phyloP scores from a whole-genome alignment of 2,888 invertebrate genomes.

The Cephus pulcher region DNA sequence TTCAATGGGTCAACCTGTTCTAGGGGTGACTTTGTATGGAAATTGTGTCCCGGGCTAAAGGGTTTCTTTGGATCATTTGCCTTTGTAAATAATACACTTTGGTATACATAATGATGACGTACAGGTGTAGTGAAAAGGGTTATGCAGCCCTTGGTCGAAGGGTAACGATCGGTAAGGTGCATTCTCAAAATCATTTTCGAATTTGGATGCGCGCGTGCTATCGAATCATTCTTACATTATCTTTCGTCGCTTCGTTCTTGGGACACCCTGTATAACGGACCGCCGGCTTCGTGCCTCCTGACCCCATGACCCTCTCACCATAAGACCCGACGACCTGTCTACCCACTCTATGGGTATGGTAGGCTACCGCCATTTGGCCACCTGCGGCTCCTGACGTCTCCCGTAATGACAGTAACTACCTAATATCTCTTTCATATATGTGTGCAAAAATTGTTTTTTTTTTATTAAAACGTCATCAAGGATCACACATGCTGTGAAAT shows the following conservation, averaged over 20 bases:
- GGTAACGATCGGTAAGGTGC: neutral
- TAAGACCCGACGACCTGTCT: slow-evolving; percentile 39
- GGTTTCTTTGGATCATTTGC: neutral
- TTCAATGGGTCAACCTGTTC: slow-evolving; percentile 42
- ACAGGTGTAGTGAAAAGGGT: neutral
- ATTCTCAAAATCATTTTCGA: neutral
- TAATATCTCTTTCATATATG: neutral
- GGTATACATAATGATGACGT: neutral
- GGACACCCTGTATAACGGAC: slow-evolving; percentile 14
- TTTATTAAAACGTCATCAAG: neutral
- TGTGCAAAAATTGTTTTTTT: neutral
- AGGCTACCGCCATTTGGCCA: slow-evolving; percentile 46
- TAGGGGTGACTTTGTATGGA: slow-evolving; percentile 48
- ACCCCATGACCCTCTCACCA: slow-evolving; percentile 47
- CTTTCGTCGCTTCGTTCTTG: neutral
- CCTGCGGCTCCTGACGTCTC: slow-evolving; percentile 54
- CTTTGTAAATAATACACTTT: neutral
- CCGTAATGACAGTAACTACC: slow-evolving; percentile 32
- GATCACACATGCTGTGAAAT: neutral
- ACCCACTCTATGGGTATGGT: slow-evolving; percentile 40
- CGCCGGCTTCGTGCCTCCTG: slow-evolving; percentile 36
- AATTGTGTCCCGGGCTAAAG: slow-evolving; percentile 24
- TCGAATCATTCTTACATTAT: neutral
- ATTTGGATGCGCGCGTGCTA: neutral
- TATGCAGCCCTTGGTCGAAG: neutral